These are phyloP conservation scores for Elachura formosa DNA, from an alignment of 2,113 vertebrate species.

Conservation along the genomic window DNA sequence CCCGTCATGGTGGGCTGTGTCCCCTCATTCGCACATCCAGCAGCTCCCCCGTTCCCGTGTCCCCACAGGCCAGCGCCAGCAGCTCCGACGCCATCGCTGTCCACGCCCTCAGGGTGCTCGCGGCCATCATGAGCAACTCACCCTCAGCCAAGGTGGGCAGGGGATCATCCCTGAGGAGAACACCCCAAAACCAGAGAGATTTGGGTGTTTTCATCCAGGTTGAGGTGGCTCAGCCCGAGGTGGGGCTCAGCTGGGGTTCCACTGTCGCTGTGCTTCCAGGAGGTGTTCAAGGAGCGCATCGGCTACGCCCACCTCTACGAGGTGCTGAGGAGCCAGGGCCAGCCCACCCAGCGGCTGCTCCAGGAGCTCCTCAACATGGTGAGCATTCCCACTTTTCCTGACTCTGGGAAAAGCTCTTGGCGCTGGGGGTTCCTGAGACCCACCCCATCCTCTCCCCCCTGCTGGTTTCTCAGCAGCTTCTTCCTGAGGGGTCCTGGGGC, in stretches of 20 bases:
- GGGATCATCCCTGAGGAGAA: neutral
- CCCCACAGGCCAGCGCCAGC: conserved; percentile 73
- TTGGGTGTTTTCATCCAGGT: rapidly evolving
- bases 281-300: conserved; percentile 96
- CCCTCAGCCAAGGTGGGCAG: conserved; percentile 90
- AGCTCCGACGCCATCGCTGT: conserved; percentile 86
- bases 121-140: conserved; percentile 92
- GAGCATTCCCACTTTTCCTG: neutral
- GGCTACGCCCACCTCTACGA: conserved; percentile 91
- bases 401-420: rapidly evolving
- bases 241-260: neutral
- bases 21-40: neutral
- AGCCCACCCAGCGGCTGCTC: conserved; percentile 86
- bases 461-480: neutral
- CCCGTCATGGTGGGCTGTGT: rapidly evolving
- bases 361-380: conserved; percentile 98
- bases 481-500: rapidly evolving
- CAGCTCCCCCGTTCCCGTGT: neutral
- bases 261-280: conserved; percentile 64
- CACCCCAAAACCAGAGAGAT: rapidly evolving
- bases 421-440: rapidly evolving
- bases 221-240: neutral
- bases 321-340: conserved; percentile 89
- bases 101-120: conserved; percentile 87
- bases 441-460: neutral